Evolutionary conservation across 2,113 vertebrate species (phyloP).

Genomic region (Myotis brandtii): DNA sequence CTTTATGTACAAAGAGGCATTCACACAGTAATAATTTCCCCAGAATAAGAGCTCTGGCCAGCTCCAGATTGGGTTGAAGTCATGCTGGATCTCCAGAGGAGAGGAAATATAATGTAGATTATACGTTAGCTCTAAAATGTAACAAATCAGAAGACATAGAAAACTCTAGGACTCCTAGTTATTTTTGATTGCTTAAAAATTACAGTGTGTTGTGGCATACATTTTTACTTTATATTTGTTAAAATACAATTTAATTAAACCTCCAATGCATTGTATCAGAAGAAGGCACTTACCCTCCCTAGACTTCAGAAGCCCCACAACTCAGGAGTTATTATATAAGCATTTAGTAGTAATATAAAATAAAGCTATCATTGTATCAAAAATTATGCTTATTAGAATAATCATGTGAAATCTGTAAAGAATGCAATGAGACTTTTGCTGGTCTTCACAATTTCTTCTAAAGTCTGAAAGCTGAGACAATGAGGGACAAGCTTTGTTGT

Average conservation of each 20-base stretch:
- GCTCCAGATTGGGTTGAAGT: neutral
- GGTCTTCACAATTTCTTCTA: neutral
- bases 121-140: neutral
- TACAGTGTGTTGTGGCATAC: neutral
- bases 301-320: neutral
- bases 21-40: neutral
- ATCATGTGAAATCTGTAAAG: neutral
- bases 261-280: neutral
- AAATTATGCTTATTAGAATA: neutral
- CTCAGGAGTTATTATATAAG: neutral
- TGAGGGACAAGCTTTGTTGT: neutral
- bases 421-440: neutral
- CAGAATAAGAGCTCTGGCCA: neutral
- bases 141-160: neutral
- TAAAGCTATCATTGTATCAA: neutral
- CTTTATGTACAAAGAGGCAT: neutral
- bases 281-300: neutral
- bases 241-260: neutral
- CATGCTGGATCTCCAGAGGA: neutral
- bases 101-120: neutral
- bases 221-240: neutral
- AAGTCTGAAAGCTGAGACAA: neutral
- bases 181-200: constrained; percentile 17
- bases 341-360: neutral
- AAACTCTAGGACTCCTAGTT: neutral